phyloP scores from a whole-genome alignment of 2,888 invertebrate genomes.

The Rhopalosiphum nymphaeae region DNA sequence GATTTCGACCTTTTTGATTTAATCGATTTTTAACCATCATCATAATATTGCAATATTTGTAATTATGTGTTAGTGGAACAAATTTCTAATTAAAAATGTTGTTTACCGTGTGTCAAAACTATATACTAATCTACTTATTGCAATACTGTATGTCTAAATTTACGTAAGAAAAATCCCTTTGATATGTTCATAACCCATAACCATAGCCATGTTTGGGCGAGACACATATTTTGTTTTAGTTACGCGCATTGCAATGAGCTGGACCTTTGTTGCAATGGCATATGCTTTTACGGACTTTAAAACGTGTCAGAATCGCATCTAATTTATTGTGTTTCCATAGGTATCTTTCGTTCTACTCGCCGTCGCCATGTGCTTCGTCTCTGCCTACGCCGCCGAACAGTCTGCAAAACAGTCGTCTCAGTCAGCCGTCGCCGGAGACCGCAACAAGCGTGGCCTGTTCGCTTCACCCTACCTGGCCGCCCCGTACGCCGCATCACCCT shows the following conservation, averaged over 20 bases:
- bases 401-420: slow-evolving; percentile 6
- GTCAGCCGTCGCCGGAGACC: neutral
- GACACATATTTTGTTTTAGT: neutral
- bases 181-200: neutral
- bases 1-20: neutral
- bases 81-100: neutral
- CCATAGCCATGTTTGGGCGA: neutral
- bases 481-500: slow-evolving; percentile 38
- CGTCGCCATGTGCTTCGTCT: slow-evolving; percentile 11
- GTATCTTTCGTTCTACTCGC: slow-evolving; percentile 1
- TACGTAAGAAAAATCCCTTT: neutral
- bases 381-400: slow-evolving; percentile 40
- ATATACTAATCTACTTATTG: neutral
- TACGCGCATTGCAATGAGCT: neutral
- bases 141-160: neutral
- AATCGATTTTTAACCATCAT: neutral
- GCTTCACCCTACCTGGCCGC: slow-evolving; percentile 50
- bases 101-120: neutral
- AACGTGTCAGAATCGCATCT: neutral
- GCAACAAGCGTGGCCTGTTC: slow-evolving; percentile 53
- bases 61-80: neutral
- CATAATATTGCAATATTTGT: neutral
- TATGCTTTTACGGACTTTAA: neutral
- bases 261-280: neutral
- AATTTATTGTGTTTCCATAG: slow-evolving; percentile 8